Evolutionary conservation across 2,888 invertebrate genomes (phyloP), one percentile per base, ranked within the genome.

Genomic region (Drosophila barbarae): DNA sequence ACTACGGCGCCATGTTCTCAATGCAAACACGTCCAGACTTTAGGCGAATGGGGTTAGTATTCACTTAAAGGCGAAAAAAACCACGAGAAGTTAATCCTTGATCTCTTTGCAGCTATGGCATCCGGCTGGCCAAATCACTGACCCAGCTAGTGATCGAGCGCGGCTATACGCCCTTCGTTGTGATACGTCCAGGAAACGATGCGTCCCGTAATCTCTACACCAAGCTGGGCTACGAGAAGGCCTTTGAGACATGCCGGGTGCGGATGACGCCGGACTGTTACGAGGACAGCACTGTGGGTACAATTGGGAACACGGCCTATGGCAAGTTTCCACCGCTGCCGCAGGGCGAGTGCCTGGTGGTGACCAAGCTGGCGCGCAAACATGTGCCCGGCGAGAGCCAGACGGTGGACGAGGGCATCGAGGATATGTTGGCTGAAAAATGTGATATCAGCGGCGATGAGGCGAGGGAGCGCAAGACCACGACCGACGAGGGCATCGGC

Each of bases 1-100:
- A 96, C 90, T 96, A 96, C 89, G 96, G 96, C 26, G 96, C 96
- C 69, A 96, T 96, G 96, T 96, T 96, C 90, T 95, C 95, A 52
- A 96, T 96, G 96, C 95, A 96, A 90, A 96, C 96, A 60, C 92
- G 93, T 84, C 94, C 94, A 51, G 93, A 94, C 88, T 93, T 93
- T 89, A 92, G 94, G 71, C 91, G 92, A 79, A 93, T 94, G 90
- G 94, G 94, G 87, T 90, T 41, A 82, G 82, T 74, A 30, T 36
- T 2, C 5, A 26, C 8, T 35, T 26, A 3, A 36, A 5, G 5
- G 4, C 21, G 26, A 1, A 26, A 8, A 2, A n/a, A 36, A 2
- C 2, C 6, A 28, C 0, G n/a, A 23, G 5, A 12, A 2, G 15
- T 2, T 56, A 21, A 32, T 32, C 6, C 3, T 0, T 21, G 1